A percentile compares a stretch with the other conserved stretches of the same genome.
These are phyloP conservation scores for Leptobrachium ailaonicum DNA, from an alignment of 2,113 vertebrate genomes.

Conservation along the genomic window DNA sequence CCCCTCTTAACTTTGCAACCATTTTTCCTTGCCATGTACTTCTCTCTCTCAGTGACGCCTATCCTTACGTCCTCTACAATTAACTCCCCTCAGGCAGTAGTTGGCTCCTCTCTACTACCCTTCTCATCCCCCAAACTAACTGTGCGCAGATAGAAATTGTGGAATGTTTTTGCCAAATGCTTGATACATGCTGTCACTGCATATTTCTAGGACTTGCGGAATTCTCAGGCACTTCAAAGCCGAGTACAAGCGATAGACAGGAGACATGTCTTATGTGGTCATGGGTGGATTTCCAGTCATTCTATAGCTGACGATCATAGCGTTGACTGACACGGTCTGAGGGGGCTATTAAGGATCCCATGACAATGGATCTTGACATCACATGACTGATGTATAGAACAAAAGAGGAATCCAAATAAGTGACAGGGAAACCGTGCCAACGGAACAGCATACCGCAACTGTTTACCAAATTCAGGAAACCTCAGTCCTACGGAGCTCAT, in stretches of 20 bases:
- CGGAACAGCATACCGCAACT: background rate
- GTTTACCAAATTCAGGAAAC: slow-evolving; percentile 24
- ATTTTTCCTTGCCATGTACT: too few relatives aligned
- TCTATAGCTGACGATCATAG: background rate
- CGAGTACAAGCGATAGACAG: too few relatives aligned
- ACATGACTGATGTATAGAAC: background rate
- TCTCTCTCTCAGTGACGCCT: too few relatives aligned
- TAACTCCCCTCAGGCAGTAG: too few relatives aligned
- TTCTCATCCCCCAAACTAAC: too few relatives aligned
- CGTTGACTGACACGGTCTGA: slow-evolving; percentile 2
- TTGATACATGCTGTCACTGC: background rate
- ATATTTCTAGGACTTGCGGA: background rate
- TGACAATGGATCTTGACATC: slow-evolving; percentile 19
- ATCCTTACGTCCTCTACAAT: too few relatives aligned
- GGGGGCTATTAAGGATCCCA: background rate
- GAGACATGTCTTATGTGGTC: too few relatives aligned
- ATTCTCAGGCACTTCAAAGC: too few relatives aligned
- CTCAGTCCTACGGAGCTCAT: background rate
- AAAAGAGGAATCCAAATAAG: background rate
- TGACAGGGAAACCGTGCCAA: background rate
- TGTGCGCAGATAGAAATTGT: too few relatives aligned
- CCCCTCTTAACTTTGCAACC: too few relatives aligned
- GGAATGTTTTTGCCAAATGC: background rate
- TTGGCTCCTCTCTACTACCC: too few relatives aligned
- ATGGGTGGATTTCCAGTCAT: too few relatives aligned